Evolutionary conservation across 2,797 vertebrate species (phyloP).

Genomic region (Staurois parvus): DNA sequence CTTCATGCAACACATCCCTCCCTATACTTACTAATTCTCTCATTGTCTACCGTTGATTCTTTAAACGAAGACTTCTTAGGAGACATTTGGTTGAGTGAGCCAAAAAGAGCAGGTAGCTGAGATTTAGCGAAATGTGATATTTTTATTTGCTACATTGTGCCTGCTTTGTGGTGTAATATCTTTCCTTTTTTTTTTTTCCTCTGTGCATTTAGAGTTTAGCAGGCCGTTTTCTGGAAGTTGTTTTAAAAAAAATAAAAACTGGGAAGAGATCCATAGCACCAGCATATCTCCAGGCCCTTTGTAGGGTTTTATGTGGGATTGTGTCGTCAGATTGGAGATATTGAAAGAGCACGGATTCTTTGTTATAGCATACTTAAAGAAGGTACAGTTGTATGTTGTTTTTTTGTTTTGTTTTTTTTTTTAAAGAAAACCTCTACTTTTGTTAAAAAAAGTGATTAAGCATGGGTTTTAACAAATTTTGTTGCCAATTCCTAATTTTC

Average conservation of each 20-base stretch:
- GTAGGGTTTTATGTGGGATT: slow-evolving; percentile 89
- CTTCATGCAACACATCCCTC: too few species aligned
- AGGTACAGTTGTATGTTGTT: slow-evolving; percentile 74
- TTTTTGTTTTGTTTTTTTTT: not conserved
- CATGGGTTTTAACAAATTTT: too few species aligned
- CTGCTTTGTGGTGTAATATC: too few species aligned
- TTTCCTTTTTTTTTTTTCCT: slow-evolving; percentile 40
- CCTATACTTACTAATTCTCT: too few species aligned
- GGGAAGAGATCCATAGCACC: slow-evolving; percentile 73
- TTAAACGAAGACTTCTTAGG: too few species aligned
- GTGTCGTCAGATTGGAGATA: slow-evolving; percentile 85
- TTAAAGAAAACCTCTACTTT: not conserved
- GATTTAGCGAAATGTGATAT: too few species aligned
- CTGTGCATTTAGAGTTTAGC: slow-evolving; percentile 72
- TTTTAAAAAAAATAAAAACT: slow-evolving; percentile 83
- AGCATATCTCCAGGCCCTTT: slow-evolving; percentile 83
- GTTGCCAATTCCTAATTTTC: too few species aligned
- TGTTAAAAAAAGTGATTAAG: too few species aligned
- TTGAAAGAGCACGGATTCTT: slow-evolving; percentile 86
- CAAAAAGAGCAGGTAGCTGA: too few species aligned
- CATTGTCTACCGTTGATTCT: too few species aligned
- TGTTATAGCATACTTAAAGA: slow-evolving; percentile 90
- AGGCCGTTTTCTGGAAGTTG: slow-evolving; percentile 79
- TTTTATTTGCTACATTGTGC: too few species aligned
- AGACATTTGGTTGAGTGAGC: too few species aligned